Evolutionary conservation across 2,888 invertebrate genomes (phyloP).

Genomic region (Caenorhabditis auriculariae): DNA sequence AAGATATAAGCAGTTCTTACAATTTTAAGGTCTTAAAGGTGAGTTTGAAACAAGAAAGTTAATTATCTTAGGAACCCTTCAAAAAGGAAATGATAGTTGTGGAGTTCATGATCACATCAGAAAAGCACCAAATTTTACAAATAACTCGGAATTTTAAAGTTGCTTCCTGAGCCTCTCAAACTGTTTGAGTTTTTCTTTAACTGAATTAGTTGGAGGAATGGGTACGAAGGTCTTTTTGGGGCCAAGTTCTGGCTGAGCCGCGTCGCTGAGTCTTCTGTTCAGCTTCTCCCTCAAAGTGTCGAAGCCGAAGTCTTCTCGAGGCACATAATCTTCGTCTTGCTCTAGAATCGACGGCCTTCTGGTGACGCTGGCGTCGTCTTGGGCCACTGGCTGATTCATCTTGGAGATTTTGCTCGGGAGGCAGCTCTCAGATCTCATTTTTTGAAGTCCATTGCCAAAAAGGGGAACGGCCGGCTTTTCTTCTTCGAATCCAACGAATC

Average conservation of each 20-base stretch:
- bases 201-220: slow-evolving; percentile 33
- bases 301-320: slow-evolving; percentile 32
- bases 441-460: slow-evolving; percentile 27
- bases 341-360: neutral
- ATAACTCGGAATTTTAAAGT: too few relatives aligned
- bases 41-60: too few relatives aligned
- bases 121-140: too few relatives aligned
- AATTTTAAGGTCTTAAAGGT: too few relatives aligned
- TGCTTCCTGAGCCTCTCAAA: slow-evolving; percentile 29
- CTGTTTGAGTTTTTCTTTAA: slow-evolving; percentile 25
- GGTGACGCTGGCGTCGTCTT: slow-evolving; percentile 1
- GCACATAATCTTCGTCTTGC: slow-evolving; percentile 17
- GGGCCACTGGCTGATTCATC: neutral
- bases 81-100: too few relatives aligned
- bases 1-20: too few relatives aligned
- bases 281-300: slow-evolving; percentile 18
- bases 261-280: slow-evolving; percentile 27
- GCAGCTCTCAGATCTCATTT: slow-evolving; percentile 34
- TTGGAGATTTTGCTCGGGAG: slow-evolving; percentile 26
- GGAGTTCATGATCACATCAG: too few relatives aligned
- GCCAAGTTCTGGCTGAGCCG: neutral
- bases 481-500: slow-evolving; percentile 25
- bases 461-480: slow-evolving; percentile 10
- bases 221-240: slow-evolving; percentile 6
- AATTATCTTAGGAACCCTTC: too few relatives aligned